A percentile compares a stretch with the other conserved stretches of the same genome.
Conservation (phyloP, 2,888 invertebrate species). For the Leptopilina drosophilae region DNA sequence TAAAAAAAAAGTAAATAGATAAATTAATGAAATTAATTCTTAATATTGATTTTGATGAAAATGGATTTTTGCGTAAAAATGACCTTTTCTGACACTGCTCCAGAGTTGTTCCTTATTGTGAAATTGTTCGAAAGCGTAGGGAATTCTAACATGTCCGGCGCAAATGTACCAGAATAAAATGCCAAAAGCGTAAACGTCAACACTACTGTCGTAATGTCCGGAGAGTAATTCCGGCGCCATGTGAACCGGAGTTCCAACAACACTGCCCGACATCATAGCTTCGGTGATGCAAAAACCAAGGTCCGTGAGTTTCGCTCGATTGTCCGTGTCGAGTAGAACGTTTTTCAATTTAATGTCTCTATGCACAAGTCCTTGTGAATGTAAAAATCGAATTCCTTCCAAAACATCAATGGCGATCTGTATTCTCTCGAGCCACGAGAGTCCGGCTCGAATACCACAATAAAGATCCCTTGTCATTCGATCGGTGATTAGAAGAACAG, state of each 20-base stretch:
- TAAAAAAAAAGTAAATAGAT: slow-evolving; percentile 46
- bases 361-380: slow-evolving; percentile 91
- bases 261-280: slow-evolving; percentile 93
- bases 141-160: slow-evolving; percentile 88
- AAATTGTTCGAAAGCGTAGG: slow-evolving; percentile 88
- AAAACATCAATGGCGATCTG: slow-evolving; percentile 89
- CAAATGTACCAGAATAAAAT: slow-evolving; percentile 94
- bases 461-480: slow-evolving; percentile 87
- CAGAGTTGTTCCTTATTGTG: slow-evolving; percentile 92
- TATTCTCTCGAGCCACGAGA: slow-evolving; percentile 82
- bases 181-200: slow-evolving; percentile 94
- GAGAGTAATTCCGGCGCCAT: slow-evolving; percentile 93
- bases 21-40: background rate
- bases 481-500: slow-evolving; percentile 89
- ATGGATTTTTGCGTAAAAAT: too few relatives aligned
- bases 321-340: slow-evolving; percentile 86
- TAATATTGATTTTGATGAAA: too few relatives aligned
- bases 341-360: slow-evolving; percentile 94
- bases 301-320: slow-evolving; percentile 90
- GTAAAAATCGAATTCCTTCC: slow-evolving; percentile 91
- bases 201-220: slow-evolving; percentile 88
- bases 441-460: slow-evolving; percentile 84
- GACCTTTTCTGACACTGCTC: slow-evolving; percentile 90
- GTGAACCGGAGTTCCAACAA: slow-evolving; percentile 93
- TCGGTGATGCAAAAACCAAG: slow-evolving; percentile 94